Evolutionary conservation across 2,888 invertebrate species (phyloP).

Genomic region (Acanthacorydalis orientalis): DNA sequence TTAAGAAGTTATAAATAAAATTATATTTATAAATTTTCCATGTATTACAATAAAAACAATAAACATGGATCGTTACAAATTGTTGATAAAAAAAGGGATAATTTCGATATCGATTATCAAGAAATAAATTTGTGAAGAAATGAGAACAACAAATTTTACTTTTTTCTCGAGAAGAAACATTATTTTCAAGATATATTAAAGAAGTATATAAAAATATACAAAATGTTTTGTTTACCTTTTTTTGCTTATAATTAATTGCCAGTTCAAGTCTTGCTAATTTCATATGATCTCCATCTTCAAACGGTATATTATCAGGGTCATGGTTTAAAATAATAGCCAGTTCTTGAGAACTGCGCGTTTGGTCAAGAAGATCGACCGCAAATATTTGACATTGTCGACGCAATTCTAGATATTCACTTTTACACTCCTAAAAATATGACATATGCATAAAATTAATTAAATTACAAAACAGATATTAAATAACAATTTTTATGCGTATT

Average conservation of each 20-base stretch:
- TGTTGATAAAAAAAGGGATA: too few relatives aligned
- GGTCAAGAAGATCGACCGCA: constrained; percentile 78
- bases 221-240: constrained; percentile 47
- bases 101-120: too few relatives aligned
- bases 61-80: too few relatives aligned
- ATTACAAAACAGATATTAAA: neutral
- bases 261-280: constrained; percentile 70
- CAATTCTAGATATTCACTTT: constrained; percentile 75
- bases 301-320: constrained; percentile 55
- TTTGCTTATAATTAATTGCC: constrained; percentile 89
- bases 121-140: too few relatives aligned
- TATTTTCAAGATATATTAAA: too few relatives aligned
- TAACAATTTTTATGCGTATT: too few relatives aligned
- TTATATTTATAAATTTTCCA: too few relatives aligned
- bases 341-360: constrained; percentile 83
- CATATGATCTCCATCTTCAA: constrained; percentile 68
- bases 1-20: too few relatives aligned
- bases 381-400: constrained; percentile 77
- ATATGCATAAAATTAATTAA: neutral
- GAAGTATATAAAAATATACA: neutral
- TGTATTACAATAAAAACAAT: too few relatives aligned
- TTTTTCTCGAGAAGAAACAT: too few relatives aligned
- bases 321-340: constrained; percentile 87
- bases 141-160: too few relatives aligned
- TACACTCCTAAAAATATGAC: constrained; percentile 49